Conservation (phyloP, 1,140 invertebrate genomes). For the Papilio polytes region DNA sequence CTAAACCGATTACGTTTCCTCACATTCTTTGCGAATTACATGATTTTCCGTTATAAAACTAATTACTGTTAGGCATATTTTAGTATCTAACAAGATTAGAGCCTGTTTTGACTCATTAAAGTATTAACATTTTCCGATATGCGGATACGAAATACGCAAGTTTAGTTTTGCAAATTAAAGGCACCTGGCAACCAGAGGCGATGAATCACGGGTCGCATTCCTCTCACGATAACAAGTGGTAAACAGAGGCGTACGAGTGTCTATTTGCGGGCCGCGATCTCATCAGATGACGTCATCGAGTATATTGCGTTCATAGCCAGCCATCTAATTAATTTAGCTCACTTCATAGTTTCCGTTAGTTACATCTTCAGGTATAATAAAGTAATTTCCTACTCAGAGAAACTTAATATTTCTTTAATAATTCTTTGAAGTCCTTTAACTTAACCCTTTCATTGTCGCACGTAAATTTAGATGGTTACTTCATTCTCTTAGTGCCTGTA, state of each 20-base stretch:
- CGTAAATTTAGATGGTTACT: too few relatives aligned
- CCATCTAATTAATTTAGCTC: constrained; percentile 6
- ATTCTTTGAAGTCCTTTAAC: too few relatives aligned
- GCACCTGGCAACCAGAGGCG: background rate
- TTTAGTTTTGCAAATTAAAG: background rate
- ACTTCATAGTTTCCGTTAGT: background rate
- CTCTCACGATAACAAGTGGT: constrained; percentile 48
- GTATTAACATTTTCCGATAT: background rate
- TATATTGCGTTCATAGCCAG: background rate
- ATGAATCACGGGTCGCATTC: constrained; percentile 39
- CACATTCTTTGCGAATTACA: background rate
- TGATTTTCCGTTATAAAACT: too few relatives aligned
- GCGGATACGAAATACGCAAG: background rate
- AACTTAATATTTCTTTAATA: background rate
- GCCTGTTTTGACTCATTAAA: too few relatives aligned
- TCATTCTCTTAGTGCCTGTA: too few relatives aligned
- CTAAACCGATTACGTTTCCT: background rate
- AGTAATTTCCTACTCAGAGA: background rate
- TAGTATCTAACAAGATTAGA: too few relatives aligned
- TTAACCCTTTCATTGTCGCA: background rate
- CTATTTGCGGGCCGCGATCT: constrained; percentile 42
- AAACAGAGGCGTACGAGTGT: constrained; percentile 44
- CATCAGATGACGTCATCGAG: constrained; percentile 14
- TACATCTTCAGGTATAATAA: background rate
- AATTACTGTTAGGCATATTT: too few relatives aligned